A percentile compares a stretch with the other conserved stretches of the same genome.
These are phyloP conservation scores for Brachystomella parvula DNA, from an alignment of 1,140 invertebrate species.

Conservation along the genomic window DNA sequence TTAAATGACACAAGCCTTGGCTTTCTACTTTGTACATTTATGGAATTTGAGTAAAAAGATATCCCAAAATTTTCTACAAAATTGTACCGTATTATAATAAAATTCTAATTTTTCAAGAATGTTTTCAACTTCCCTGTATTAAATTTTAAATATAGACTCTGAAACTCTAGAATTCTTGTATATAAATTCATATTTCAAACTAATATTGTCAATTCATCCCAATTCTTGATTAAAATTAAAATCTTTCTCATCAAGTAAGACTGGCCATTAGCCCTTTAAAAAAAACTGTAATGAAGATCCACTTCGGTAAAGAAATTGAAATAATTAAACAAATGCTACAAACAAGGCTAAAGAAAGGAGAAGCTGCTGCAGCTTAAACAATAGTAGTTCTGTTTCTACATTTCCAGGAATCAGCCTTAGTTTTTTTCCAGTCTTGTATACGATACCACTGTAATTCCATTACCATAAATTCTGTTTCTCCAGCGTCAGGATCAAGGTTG, in stretches of 20 bases:
- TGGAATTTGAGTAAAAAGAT: neutral
- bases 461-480: neutral
- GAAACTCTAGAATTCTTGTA: neutral
- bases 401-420: constrained; percentile 3
- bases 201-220: neutral
- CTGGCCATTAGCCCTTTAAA: neutral
- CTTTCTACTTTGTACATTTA: neutral
- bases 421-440: constrained; percentile 12
- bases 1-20: no score
- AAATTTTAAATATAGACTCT: constrained; percentile 7
- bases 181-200: neutral
- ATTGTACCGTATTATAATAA: neutral
- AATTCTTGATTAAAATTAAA: neutral
- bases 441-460: neutral
- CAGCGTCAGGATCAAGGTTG: neutral
- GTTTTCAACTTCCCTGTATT: neutral
- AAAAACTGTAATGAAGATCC: neutral
- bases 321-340: neutral
- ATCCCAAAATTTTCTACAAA: neutral
- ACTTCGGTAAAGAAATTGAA: neutral
- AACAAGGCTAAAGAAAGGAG: neutral
- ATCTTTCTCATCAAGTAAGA: neutral
- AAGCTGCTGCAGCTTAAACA: neutral
- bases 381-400: neutral
- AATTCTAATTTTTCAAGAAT: neutral